phyloP scores from a whole-genome alignment of 2,888 invertebrate genomes.

The Megamerina dolium region DNA sequence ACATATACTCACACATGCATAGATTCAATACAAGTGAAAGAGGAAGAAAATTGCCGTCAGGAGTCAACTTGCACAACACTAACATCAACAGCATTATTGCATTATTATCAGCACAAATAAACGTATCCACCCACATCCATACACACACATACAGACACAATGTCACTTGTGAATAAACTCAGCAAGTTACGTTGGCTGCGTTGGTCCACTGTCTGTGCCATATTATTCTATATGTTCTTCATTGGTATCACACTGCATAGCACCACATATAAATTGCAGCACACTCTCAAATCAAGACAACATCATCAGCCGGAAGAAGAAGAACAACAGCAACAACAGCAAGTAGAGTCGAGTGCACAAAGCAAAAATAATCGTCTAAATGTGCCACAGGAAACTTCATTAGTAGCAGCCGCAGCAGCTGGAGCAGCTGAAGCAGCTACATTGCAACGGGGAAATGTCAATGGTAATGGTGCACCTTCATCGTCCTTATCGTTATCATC shows the following conservation, averaged over 20 bases:
- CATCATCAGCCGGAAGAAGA: conserved; percentile 6
- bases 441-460: neutral
- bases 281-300: conserved; percentile 20
- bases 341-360: conserved; percentile 14
- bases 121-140: conserved; percentile 2
- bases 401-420: conserved; percentile 7
- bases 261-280: conserved; percentile 44
- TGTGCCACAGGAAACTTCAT: conserved; percentile 21
- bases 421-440: conserved; percentile 3
- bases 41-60: too few relatives aligned
- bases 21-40: too few relatives aligned
- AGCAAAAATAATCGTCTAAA: conserved; percentile 26
- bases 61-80: too few relatives aligned
- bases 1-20: too few relatives aligned
- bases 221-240: conserved; percentile 54
- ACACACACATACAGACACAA: conserved; percentile 7
- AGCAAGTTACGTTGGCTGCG: conserved; percentile 45
- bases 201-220: conserved; percentile 55
- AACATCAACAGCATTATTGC: conserved; percentile 3
- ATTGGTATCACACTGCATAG: conserved; percentile 53
- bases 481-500: neutral
- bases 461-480: neutral
- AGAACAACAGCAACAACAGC: conserved; percentile 12
- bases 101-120: neutral
- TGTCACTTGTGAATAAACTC: conserved; percentile 40